These are phyloP conservation scores for Heterotis niloticus DNA, from an alignment of 2,113 vertebrate species.

Conservation along the genomic window DNA sequence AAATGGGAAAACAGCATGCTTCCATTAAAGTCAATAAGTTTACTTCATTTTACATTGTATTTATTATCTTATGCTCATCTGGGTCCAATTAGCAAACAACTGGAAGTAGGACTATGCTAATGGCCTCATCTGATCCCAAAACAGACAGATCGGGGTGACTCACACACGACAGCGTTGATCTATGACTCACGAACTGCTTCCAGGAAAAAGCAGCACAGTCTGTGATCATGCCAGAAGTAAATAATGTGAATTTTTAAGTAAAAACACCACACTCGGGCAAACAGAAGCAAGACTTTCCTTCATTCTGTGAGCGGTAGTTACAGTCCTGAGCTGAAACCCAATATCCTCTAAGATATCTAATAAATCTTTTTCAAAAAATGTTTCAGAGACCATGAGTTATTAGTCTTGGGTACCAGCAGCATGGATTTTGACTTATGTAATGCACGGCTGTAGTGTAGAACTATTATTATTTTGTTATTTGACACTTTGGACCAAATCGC, in stretches of 20 bases:
- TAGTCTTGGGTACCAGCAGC: too few species aligned
- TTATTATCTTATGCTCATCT: slow-evolving; percentile 11
- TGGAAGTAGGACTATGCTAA: slow-evolving; percentile 18
- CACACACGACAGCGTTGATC: slow-evolving; percentile 15
- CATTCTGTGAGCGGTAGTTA: too few species aligned
- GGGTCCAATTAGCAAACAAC: slow-evolving; percentile 3
- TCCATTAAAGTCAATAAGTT: slow-evolving; percentile 7
- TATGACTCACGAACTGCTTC: slow-evolving; percentile 16
- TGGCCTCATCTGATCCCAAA: neutral
- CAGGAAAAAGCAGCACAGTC: slow-evolving; percentile 20
- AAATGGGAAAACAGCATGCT: neutral
- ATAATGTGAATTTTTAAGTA: slow-evolving; percentile 22
- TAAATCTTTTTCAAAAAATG: too few species aligned
- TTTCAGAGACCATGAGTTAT: too few species aligned
- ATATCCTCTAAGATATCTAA: too few species aligned
- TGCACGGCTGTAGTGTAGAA: too few species aligned
- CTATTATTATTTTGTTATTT: too few species aligned
- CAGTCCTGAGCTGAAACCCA: too few species aligned
- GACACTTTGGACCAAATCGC: too few species aligned
- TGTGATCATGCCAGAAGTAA: slow-evolving; percentile 19
- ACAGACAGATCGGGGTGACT: slow-evolving; percentile 17
- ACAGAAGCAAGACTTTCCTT: too few species aligned
- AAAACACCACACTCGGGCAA: neutral
- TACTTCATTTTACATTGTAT: neutral
- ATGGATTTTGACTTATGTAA: too few species aligned